These are phyloP conservation scores for Bruchidius siliquastri DNA, from an alignment of 2,888 invertebrate species.

Conservation along the genomic window DNA sequence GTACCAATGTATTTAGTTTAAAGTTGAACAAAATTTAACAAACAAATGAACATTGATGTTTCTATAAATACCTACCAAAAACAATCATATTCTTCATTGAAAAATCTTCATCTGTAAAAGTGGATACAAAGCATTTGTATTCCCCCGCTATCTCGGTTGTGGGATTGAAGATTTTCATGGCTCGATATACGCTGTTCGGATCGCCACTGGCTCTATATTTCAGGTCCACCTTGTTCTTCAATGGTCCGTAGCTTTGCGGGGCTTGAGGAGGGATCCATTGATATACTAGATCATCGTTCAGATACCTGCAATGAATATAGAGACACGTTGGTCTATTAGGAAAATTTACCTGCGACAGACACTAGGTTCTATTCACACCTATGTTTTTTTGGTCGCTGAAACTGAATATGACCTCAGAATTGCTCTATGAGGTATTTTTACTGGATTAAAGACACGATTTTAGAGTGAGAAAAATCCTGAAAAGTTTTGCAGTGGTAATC, in stretches of 20 bases:
- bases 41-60: too few relatives aligned
- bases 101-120: conserved; percentile 64
- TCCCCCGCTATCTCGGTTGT: conserved; percentile 67
- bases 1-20: too few relatives aligned
- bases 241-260: conserved; percentile 60
- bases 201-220: conserved; percentile 62
- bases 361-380: too few relatives aligned
- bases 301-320: conserved; percentile 42
- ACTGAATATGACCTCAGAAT: too few relatives aligned
- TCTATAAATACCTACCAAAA: conserved; percentile 59
- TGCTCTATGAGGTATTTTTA: too few relatives aligned
- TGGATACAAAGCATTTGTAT: conserved; percentile 69
- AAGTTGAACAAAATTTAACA: too few relatives aligned
- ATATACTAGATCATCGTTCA: conserved; percentile 67
- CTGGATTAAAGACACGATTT: too few relatives aligned
- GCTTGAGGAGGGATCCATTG: conserved; percentile 73
- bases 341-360: too few relatives aligned
- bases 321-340: too few relatives aligned
- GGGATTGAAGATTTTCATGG: conserved; percentile 63
- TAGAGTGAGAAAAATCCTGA: too few relatives aligned
- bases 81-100: conserved; percentile 61
- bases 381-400: too few relatives aligned
- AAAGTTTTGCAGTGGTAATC: too few relatives aligned
- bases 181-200: conserved; percentile 64
- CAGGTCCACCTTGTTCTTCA: conserved; percentile 58